phyloP scores from a whole-genome alignment of 2,797 vertebrate species.

The Amblyopsis hoosieri region DNA sequence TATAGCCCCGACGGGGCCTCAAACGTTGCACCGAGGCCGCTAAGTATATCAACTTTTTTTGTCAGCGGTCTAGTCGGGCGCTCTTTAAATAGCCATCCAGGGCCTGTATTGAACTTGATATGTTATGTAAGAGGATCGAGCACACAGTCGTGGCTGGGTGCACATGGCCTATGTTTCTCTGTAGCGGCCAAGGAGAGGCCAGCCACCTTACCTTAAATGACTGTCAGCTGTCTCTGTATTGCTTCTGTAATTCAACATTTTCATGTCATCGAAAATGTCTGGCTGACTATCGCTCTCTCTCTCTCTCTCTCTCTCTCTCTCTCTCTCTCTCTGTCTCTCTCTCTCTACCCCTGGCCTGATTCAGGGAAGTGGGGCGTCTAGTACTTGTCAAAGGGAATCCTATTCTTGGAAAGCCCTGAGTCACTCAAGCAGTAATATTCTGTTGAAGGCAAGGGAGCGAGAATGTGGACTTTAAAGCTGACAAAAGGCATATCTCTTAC shows the following conservation, averaged over 20 bases:
- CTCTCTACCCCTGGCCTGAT: slow-evolving; percentile 48
- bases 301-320: slow-evolving; percentile 24
- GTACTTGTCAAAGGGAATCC: slow-evolving; percentile 67
- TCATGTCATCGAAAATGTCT: neutral
- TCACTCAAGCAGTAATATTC: slow-evolving; percentile 66
- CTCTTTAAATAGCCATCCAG: slow-evolving; percentile 73
- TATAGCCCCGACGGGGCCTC: slow-evolving; percentile 75
- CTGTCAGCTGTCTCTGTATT: slow-evolving; percentile 54
- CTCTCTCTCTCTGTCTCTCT: slow-evolving; percentile 17
- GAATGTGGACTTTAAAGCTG: neutral
- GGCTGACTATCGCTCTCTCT: slow-evolving; percentile 6
- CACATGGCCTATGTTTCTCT: slow-evolving; percentile 56
- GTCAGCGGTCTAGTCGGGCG: slow-evolving; percentile 72
- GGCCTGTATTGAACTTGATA: slow-evolving; percentile 78
- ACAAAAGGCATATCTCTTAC: neutral
- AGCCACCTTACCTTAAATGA: slow-evolving; percentile 13
- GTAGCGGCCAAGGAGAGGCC: neutral
- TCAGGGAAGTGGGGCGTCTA: slow-evolving; percentile 51
- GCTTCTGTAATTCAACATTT: neutral
- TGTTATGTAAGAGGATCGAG: slow-evolving; percentile 82
- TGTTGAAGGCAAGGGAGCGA: slow-evolving; percentile 21
- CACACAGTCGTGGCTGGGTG: slow-evolving; percentile 52
- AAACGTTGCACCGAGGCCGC: slow-evolving; percentile 69
- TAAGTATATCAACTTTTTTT: slow-evolving; percentile 83
- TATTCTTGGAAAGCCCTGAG: slow-evolving; percentile 74